Conservation (phyloP, 2,797 vertebrate genomes). For the Margarornis squamiger region DNA sequence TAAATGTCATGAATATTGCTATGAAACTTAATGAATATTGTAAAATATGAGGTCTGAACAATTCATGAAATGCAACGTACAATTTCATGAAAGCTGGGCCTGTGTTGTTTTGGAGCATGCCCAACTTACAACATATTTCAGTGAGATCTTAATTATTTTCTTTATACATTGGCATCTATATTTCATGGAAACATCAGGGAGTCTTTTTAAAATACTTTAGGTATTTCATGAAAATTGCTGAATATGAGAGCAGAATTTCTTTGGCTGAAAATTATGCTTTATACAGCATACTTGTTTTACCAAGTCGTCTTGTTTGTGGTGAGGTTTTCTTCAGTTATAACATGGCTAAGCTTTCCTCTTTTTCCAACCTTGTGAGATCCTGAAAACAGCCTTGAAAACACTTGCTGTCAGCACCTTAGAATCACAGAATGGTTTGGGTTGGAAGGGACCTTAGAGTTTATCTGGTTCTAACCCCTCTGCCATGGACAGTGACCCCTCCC, state of each 20-base stretch:
- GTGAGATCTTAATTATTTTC: conserved; percentile 18
- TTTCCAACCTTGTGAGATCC: neutral
- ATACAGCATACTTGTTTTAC: neutral
- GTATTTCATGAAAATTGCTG: conserved; percentile 8
- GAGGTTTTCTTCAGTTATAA: neutral
- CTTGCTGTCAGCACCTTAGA: neutral
- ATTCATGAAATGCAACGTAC: neutral
- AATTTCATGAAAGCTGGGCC: neutral
- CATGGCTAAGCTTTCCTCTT: neutral
- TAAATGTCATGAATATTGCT: conserved; percentile 23
- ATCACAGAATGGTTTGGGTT: neutral
- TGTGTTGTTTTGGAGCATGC: neutral
- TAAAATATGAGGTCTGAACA: neutral
- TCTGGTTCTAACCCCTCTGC: neutral
- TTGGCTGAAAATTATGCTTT: neutral
- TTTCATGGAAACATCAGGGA: conserved; percentile 22
- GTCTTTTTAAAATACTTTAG: neutral
- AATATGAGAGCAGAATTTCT: neutral
- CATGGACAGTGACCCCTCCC: neutral
- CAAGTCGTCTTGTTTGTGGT: neutral
- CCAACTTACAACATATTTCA: neutral
- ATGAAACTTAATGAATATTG: conserved; percentile 24
- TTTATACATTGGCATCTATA: neutral
- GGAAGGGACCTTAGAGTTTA: neutral
- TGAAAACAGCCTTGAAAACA: neutral